Base-by-base conservation (phyloP, 2,113 vertebrate species). In the Lophochroa leadbeateri region DNA sequence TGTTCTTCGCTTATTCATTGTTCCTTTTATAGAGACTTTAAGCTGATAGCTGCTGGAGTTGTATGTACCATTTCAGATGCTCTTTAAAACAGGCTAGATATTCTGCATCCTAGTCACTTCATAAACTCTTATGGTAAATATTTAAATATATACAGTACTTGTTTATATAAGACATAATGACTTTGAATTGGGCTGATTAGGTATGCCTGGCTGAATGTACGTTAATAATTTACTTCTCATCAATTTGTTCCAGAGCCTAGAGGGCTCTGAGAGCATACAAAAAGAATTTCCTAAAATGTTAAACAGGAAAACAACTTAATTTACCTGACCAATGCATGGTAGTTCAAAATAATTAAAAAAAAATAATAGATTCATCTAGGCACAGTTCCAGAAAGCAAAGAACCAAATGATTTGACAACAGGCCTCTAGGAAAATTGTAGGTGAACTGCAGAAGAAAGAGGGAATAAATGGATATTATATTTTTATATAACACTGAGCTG, bases 111-210 rank as follows among this genome's bases (percentile, higher is more conserved):
- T 74, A 76, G 31, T 41, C 15, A 52, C 11, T 84, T 13, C 52
- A 24, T 49, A 55, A 90, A 94, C 41, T 89, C 2, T 69, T 80
- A 70, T n/a, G 8, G 13, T 85, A 90, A 93, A 91, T 95, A 96
- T 93, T 95, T 92, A 90, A 86, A 88, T 91, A 67, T 70, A 83
- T 83, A 74, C 50, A 70, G 15, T 55, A 33, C 33, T 88, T 83
- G 79, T 92, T 96, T 96, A 94, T 94, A 39, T 86, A 93, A 93
- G 75, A 67, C 37, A 91, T 94, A 88, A 93, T 86, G 50, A 86
- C 39, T 92, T 95, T 81, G 77, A 94, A 70, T 93, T 80, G 16
- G 60, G 37, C 46, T 94, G 46, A 82, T 96, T 91, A 82, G 60
- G 28, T 61, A 89, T 87, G 93, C 87, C 90, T 95, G 94, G 53